Evolutionary conservation across 2,797 vertebrate genomes (phyloP), one percentile per base, ranked within the genome.

Genomic region (Oreochromis mossambicus): DNA sequence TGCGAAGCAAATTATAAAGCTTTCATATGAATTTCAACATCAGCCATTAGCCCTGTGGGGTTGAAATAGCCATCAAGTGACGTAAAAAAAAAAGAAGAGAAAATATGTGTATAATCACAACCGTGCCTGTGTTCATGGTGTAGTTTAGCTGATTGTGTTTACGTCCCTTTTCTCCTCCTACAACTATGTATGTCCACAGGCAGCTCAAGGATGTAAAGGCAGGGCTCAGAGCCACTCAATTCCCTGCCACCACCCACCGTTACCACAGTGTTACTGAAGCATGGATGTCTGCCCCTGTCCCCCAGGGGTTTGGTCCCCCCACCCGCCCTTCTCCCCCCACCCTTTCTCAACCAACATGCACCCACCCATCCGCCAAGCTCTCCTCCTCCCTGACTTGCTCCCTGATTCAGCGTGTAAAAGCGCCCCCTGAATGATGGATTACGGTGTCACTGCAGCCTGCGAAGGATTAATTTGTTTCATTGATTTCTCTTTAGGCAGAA

Each of bases 401-500:
- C 97, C 97, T 98, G 97, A 98, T 98, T 98, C 97, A 96, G 96
- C 97, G 96, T 98, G 98, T 98, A 96, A 98, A 98, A 99, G 98
- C 97, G 96, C 97, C 96, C 97, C 96, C 97, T 97, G 98, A 99
- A 98, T 99, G 98, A 99, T 99, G 98, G 98, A 99, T 99, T 98
- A 99, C 97, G 97, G 97, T 99, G 98, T 99, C 98, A 99, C 97
- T 97, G 96, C 97, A 97, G 98, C 97, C 98, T 98, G 97, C 93
- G 91, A 98, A 99, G 98, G 98, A 99, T 99, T 99, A 99, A 99
- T 99, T 99, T 99, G 98, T 99, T 99, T 99, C 98, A 99, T 99
- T 99, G 98, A 99, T 99, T 99, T 99, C 98, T 99, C 98, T 99
- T 99, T 99, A 99, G 98, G 98, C 98, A 99, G 98, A 99, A 99